Evolutionary conservation across 2,888 invertebrate species (phyloP).

Genomic region (Mythimna albipuncta): DNA sequence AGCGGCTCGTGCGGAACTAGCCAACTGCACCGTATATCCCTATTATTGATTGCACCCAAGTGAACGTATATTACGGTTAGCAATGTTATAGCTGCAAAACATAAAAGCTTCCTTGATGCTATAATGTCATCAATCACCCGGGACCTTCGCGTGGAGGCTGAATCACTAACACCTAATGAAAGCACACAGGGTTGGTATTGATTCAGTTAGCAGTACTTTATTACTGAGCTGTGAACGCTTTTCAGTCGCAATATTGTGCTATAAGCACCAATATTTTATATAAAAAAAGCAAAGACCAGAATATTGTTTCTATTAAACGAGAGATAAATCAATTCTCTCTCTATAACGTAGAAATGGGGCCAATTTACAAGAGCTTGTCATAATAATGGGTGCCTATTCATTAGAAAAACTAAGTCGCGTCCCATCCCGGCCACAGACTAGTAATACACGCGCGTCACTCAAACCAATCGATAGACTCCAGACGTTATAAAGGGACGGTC

Average conservation of each 20-base stretch:
- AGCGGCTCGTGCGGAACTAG: slow-evolving; percentile 29
- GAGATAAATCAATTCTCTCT: slow-evolving; percentile 25
- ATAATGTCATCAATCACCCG: slow-evolving; percentile 53
- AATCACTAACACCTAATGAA: slow-evolving; percentile 48
- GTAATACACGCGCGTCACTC: slow-evolving; percentile 59
- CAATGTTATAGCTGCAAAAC: slow-evolving; percentile 39
- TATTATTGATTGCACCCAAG: slow-evolving; percentile 44
- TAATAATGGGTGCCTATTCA: slow-evolving; percentile 42
- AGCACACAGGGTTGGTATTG: slow-evolving; percentile 53
- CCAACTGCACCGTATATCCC: slow-evolving; percentile 27
- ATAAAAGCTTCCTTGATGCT: slow-evolving; percentile 36
- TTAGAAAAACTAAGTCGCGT: slow-evolving; percentile 51
- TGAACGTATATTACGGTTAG: slow-evolving; percentile 9
- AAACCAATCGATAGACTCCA: slow-evolving; percentile 57
- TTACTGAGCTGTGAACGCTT: slow-evolving; percentile 11
- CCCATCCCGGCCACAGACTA: slow-evolving; percentile 49
- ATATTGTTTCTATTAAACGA: background rate
- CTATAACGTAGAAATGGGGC: slow-evolving; percentile 7
- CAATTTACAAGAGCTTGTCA: slow-evolving; percentile 30
- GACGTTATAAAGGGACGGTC: slow-evolving; percentile 57
- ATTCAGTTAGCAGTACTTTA: slow-evolving; percentile 47
- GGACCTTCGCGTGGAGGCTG: slow-evolving; percentile 36
- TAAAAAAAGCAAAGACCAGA: background rate
- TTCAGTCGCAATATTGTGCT: slow-evolving; percentile 9
- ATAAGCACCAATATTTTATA: slow-evolving; percentile 1